Conservation (phyloP, 2,113 vertebrate species). For the Probosciger aterrimus region DNA sequence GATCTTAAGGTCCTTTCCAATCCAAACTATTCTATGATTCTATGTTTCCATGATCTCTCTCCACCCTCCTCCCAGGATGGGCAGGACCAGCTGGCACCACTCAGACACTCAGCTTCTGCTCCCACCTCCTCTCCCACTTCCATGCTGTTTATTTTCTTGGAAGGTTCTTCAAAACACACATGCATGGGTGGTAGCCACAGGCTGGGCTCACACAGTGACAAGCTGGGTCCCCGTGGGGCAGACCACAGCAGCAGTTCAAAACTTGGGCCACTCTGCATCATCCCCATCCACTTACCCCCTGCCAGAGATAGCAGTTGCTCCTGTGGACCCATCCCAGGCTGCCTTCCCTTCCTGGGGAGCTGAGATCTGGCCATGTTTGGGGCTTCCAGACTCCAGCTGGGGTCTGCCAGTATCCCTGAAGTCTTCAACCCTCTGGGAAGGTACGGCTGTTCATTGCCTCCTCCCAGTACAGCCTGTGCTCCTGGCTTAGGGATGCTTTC, state of each 20-base stretch:
- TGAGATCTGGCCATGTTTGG: background rate
- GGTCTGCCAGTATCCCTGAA: background rate
- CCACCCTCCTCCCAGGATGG: background rate
- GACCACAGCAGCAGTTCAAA: background rate
- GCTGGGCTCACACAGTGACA: background rate
- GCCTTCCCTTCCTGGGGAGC: background rate
- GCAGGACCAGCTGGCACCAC: background rate
- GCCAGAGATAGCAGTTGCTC: background rate
- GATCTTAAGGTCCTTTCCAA: background rate
- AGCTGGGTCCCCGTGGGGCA: background rate
- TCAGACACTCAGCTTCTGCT: background rate
- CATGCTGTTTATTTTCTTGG: background rate
- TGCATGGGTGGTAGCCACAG: background rate
- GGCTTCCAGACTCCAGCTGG: background rate
- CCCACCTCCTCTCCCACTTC: background rate
- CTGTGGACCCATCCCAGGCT: background rate
- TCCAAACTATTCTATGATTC: background rate
- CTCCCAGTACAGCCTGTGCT: background rate
- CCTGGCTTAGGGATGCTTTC: background rate
- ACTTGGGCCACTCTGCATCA: background rate
- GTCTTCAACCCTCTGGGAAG: background rate
- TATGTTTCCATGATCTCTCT: background rate
- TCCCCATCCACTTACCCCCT: background rate
- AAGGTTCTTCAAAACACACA: background rate
- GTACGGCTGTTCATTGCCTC: background rate